Percentiles rank a stretch among this genome's conserved stretches.
These are phyloP conservation scores for Sceloporus undulatus DNA, from an alignment of 2,113 vertebrate genomes.

Conservation along the genomic window DNA sequence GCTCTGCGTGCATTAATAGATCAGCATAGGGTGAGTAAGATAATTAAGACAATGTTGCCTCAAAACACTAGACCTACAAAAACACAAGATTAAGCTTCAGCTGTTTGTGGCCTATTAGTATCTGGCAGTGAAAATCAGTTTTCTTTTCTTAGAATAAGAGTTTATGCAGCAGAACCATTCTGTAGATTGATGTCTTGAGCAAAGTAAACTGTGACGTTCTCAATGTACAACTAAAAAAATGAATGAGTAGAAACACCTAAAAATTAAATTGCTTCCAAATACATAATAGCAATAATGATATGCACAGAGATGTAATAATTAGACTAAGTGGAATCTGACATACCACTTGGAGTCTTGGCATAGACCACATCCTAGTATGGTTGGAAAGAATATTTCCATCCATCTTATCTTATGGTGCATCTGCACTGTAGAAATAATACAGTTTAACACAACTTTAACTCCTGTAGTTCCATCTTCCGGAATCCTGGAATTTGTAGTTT, in stretches of 20 bases:
- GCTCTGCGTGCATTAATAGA: conserved; percentile 89
- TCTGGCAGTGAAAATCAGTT: background rate
- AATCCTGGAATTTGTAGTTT: too few relatives aligned
- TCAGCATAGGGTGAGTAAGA: conserved; percentile 89
- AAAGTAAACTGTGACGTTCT: background rate
- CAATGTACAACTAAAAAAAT: background rate
- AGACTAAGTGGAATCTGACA: background rate
- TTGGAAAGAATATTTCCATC: too few relatives aligned
- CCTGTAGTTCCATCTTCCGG: too few relatives aligned
- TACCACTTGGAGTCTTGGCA: background rate
- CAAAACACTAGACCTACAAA: background rate
- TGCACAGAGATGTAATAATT: background rate
- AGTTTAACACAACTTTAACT: too few relatives aligned
- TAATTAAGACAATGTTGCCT: background rate
- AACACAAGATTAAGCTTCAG: conserved; percentile 17
- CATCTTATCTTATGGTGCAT: too few relatives aligned
- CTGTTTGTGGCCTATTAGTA: background rate
- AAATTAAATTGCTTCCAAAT: conserved; percentile 1
- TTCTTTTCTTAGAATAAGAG: conserved; percentile 32
- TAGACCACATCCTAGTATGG: background rate
- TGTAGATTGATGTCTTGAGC: background rate
- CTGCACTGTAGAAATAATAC: too few relatives aligned
- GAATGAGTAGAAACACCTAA: background rate
- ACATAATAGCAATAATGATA: background rate
- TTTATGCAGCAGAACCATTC: conserved; percentile 3